These are phyloP conservation scores for Petrolisthes manimaculis DNA, from an alignment of 2,888 invertebrate species.

Conservation along the genomic window DNA sequence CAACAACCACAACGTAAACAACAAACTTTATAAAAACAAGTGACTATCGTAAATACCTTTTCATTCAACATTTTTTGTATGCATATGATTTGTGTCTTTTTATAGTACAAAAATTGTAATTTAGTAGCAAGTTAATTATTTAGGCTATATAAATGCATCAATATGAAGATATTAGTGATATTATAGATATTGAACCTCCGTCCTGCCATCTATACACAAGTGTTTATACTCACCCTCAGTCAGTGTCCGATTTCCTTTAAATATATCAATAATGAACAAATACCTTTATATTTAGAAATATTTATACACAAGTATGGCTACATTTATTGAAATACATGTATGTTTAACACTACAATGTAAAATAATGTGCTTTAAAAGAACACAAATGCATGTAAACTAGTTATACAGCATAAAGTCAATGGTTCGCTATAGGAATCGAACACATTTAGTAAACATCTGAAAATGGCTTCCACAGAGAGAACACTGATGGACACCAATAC, in stretches of 20 bases:
- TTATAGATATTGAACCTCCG: neutral
- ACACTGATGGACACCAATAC: conserved; percentile 30
- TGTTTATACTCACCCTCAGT: conserved; percentile 1
- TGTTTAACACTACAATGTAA: too few species aligned
- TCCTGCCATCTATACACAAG: conserved; percentile 18
- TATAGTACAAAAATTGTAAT: neutral
- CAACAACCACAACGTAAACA: neutral
- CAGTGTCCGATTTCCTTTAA: neutral
- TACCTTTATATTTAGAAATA: neutral
- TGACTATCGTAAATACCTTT: neutral
- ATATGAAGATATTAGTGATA: too few species aligned
- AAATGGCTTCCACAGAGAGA: conserved; percentile 54
- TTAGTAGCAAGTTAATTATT: neutral
- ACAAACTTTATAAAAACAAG: conserved; percentile 15
- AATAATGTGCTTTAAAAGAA: neutral
- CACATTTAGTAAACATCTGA: conserved; percentile 50
- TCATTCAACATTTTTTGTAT: neutral
- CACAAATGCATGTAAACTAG: neutral
- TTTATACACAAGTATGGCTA: too few species aligned
- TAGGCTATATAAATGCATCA: neutral
- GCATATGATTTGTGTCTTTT: neutral
- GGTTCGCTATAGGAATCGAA: conserved; percentile 1
- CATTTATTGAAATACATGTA: too few species aligned
- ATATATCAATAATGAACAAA: neutral
- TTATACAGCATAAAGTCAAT: neutral